Evolutionary conservation across 1,140 invertebrate genomes (phyloP).

Genomic region (Muscidifurax raptorellus): DNA sequence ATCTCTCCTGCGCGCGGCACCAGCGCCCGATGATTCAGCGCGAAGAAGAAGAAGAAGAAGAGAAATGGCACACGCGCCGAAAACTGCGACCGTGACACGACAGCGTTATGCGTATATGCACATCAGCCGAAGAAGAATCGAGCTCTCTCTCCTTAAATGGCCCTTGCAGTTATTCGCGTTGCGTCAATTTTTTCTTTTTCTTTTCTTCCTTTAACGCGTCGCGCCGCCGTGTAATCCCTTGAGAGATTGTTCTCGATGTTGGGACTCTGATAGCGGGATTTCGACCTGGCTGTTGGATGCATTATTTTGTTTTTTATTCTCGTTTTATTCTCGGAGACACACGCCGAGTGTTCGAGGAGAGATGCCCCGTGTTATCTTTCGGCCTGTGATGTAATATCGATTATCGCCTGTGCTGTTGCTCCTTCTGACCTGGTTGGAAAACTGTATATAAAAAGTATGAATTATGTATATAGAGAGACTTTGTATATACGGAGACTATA

Average conservation of each 20-base stretch:
- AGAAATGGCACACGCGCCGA: conserved; percentile 31
- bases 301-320: too few relatives aligned
- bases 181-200: neutral
- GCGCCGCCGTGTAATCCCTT: neutral
- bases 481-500: too few relatives aligned
- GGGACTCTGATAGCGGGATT: neutral
- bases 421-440: neutral
- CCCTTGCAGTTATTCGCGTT: conserved; percentile 47
- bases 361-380: neutral
- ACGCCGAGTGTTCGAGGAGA: neutral
- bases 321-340: neutral
- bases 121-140: conserved; percentile 26
- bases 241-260: conserved; percentile 10
- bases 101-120: neutral
- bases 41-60: neutral
- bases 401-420: neutral
- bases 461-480: too few relatives aligned
- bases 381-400: neutral
- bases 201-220: neutral
- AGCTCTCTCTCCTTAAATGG: conserved; percentile 65
- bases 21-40: conserved; percentile 5
- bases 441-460: neutral
- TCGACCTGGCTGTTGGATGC: neutral
- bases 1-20: neutral
- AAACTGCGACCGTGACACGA: conserved; percentile 55